Evolutionary conservation across 2,797 vertebrate species (phyloP), one percentile per base, ranked within the genome.

Genomic region (Halcyon leucocephala): DNA sequence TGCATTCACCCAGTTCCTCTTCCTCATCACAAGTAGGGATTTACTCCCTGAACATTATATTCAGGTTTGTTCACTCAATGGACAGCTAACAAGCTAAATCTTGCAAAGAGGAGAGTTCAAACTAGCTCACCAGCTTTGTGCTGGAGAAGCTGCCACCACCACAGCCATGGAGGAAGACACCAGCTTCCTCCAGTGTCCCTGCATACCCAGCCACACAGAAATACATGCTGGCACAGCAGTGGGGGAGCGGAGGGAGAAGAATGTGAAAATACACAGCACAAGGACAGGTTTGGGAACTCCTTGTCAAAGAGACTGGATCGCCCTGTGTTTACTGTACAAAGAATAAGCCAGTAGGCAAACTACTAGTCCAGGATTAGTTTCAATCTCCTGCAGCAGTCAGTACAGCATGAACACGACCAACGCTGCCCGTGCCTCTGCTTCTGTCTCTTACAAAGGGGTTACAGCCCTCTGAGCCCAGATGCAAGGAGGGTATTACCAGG

Each of bases 341-440:
- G 81, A 90, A 69, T 15, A 90, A 79, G 62, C 35, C 60, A 84
- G 69, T 5, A 31, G 58, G 62, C 62, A 96, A 95, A 76, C 18
- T 31, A 41, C 25, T 31, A 85, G 31, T 25, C 29, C 31, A 42
- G 55, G 80, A 58, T 22, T 2, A 39, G 62, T 26, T 83, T n/a
- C 52, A 9, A 33, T 72, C 88, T 81, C 69, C 69, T 72, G 84
- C 39, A 61, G 49, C 1, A 11, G 29, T 71, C 57, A 78, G 37
- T 14, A 41, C 28, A 67, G 62, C 80, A 86, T 0, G 5, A 74
- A 72, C 52, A 46, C 0, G 0, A 14, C 46, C 2, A 72, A 39
- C 0, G 2, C 44, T 52, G 81, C 61, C 77, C 29, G 24, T 62
- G 62, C 17, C 39, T 62, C 91, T 42, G 48, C 31, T 70, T 48